Base-by-base conservation (phyloP, 2,797 vertebrate species). In the Buphagus erythrorhynchus region DNA sequence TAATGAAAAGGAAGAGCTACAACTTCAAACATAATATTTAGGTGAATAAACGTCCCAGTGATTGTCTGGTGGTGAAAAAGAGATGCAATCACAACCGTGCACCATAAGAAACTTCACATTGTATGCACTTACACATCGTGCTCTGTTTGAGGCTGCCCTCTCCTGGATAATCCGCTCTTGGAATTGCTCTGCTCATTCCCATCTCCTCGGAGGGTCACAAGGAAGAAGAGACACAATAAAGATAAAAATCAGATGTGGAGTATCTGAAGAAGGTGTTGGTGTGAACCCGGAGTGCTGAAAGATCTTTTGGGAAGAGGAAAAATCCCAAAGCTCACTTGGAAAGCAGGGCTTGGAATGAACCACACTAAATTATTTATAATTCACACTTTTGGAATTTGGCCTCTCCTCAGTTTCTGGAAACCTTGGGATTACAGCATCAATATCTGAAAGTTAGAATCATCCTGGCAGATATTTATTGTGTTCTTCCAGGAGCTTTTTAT, bases 51-150 rank as follows among this genome's bases (percentile, higher is more conserved):
- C 0, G 2, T 6, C 49, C 11, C 57, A 16, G 9, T 19, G 15
- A 25, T 16, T 13, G 42, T 19, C 20, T 33, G 40, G 16, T 33
- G 57, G 16, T 62, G 42, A 3, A 69, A 48, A 86, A 35, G 55
- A 54, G 31, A 18, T 11, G 40, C 21, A 49, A 3, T 13, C 36
- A 19, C 6, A 9, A n/a, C 46, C 31, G 43, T 63, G 88, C 38
- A 67, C 4, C 36, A 4, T 6, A 16, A 36, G 4, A 14, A 54
- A 49, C 2, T 5, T 5, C 12, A 9, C 7, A 26, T 0, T 18
- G 18, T 31, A 40, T 4, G 25, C 72, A 96, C 98, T 98, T 87
- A 98, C 98, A 17, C 82, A 3, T 96, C 46, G 88, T 91, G 46
- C 87, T 97, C 81, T 92, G 92, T 46, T 91, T 42, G 81, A 96